phyloP scores from a whole-genome alignment of 1,140 invertebrate species.

The Leptonema lineaticorne region DNA sequence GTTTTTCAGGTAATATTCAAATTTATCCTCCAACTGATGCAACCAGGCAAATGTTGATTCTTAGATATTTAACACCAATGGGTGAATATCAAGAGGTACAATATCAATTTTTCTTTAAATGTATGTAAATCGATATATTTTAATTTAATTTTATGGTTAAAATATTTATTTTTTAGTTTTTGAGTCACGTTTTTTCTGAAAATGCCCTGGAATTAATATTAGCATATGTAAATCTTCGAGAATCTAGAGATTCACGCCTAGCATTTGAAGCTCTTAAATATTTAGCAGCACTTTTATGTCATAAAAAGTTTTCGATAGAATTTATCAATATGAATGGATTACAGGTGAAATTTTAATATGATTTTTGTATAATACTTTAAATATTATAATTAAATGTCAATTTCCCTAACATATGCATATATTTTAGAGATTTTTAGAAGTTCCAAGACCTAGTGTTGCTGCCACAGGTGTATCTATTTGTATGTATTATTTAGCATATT shows the following conservation, averaged over 20 bases:
- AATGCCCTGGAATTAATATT: conserved; percentile 87
- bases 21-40: conserved; percentile 84
- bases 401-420: not conserved
- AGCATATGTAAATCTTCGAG: conserved; percentile 85
- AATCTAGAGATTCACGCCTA: conserved; percentile 85
- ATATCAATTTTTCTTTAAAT: not conserved
- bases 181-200: conserved; percentile 89
- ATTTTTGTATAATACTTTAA: conserved; percentile 3
- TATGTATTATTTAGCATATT: conserved; percentile 95
- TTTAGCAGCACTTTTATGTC: conserved; percentile 87
- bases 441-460: conserved; percentile 89
- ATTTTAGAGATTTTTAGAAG: conserved; percentile 73
- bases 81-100: conserved; percentile 94
- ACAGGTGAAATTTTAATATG: conserved; percentile 56
- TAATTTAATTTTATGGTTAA: conserved; percentile 29
- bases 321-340: conserved; percentile 86
- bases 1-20: conserved; percentile 61
- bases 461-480: conserved; percentile 95
- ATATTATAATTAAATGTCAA: not conserved
- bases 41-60: conserved; percentile 88
- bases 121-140: not conserved
- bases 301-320: conserved; percentile 97
- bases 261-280: conserved; percentile 96
- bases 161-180: conserved; percentile 65
- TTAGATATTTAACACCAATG: conserved; percentile 90